Percentiles rank a stretch among this genome's conserved stretches.
Conservation (phyloP, 2,113 vertebrate species). For the Guaruba guarouba region DNA sequence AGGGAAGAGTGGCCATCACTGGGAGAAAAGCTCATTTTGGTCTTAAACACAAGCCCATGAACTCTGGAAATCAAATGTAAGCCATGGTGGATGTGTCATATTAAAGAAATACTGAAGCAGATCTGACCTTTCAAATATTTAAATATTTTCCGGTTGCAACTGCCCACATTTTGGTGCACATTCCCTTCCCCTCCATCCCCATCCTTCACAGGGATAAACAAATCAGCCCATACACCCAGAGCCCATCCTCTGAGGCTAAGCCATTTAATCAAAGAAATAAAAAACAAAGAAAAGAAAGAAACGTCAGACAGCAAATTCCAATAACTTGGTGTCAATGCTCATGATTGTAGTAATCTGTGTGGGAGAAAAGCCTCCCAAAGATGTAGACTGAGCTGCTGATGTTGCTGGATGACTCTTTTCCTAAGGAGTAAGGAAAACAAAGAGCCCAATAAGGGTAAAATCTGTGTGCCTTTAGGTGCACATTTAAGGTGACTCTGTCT, state of each 20-base stretch:
- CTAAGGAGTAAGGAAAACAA: neutral
- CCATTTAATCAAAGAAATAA: neutral
- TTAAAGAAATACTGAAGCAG: neutral
- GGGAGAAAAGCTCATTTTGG: neutral
- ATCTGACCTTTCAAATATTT: neutral
- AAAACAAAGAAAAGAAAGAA: neutral
- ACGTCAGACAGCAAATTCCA: neutral
- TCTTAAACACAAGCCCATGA: neutral
- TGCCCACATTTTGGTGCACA: neutral
- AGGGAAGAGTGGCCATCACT: neutral
- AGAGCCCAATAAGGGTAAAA: neutral
- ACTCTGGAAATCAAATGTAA: neutral
- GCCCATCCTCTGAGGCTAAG: neutral
- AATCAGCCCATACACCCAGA: neutral
- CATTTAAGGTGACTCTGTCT: neutral
- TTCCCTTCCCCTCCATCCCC: neutral
- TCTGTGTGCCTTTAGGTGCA: neutral
- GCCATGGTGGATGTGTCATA: rapidly evolving
- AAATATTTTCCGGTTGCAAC: neutral
- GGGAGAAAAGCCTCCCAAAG: neutral
- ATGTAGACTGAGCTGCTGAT: neutral
- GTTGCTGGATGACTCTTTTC: neutral
- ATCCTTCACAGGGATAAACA: neutral
- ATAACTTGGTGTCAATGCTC: neutral
- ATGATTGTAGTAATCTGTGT: neutral